A percentile compares a stretch with the other conserved stretches of the same genome.
These are phyloP conservation scores for Rhinella marina DNA, from an alignment of 2,797 vertebrate genomes.

Conservation along the genomic window DNA sequence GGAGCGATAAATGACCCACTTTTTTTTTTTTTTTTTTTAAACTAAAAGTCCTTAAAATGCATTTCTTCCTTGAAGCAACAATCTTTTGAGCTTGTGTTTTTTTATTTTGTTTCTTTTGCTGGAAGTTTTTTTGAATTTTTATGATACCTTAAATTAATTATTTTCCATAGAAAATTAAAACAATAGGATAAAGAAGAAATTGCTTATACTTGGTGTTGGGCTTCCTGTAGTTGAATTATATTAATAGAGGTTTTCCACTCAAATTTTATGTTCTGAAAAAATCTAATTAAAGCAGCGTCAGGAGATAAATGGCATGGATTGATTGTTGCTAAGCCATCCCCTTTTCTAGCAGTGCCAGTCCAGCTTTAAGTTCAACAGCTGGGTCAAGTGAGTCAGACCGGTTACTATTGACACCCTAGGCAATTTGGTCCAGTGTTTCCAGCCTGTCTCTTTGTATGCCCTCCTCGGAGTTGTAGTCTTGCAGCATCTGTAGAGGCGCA, in stretches of 20 bases:
- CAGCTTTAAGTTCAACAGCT: background rate
- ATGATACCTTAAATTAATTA: background rate
- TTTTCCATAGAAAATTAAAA: background rate
- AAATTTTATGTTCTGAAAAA: background rate
- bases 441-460: background rate
- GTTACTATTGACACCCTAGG: background rate
- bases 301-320: background rate
- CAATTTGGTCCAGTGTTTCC: background rate
- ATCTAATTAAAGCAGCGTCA: background rate
- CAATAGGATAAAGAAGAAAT: conserved; percentile 9
- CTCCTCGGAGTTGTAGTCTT: background rate
- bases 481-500: background rate
- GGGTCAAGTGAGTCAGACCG: background rate
- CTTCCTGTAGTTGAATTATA: background rate
- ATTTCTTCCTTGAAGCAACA: background rate
- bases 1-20: too few relatives aligned
- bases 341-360: background rate
- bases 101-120: background rate
- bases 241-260: background rate
- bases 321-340: background rate
- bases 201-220: background rate
- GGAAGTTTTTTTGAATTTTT: background rate
- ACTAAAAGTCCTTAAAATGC: background rate
- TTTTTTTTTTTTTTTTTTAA: too few relatives aligned
- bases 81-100: background rate